Evolutionary conservation across 2,888 invertebrate genomes (phyloP), one percentile per base, ranked within the genome.

Genomic region (Cryptocheilus praepositus): DNA sequence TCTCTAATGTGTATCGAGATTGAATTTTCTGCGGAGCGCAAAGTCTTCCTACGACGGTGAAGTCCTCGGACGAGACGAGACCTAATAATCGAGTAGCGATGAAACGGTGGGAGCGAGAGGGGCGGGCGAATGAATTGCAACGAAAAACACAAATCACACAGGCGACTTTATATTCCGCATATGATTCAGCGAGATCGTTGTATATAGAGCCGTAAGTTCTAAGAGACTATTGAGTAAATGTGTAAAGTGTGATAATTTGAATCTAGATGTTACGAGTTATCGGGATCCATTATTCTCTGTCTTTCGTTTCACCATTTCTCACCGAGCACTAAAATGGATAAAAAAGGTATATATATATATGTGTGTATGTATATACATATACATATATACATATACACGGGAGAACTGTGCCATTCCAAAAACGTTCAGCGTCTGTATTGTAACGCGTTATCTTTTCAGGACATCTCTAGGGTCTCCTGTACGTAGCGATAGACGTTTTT

Each of bases 161-260:
- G 79, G 80, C 76, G 75, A 65, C 71, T 79, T 81, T 80, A 70
- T 78, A 81, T 76, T 79, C 70, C 76, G 78, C 81, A 80, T 78
- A 79, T 77, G 73, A 84, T 81, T 84, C 80, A 83, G 74, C 76
- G 77, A 82, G 74, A 64, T 74, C 76, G 81, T 76, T 79, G 85
- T 85, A 84, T 76, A 81, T 79, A 77, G 69, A 66, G 67, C 58
- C 62, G 57, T 74, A 61, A 56, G 43, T 25, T 19, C 51, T 73
- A 72, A 69, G 44, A 25, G 69, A 59, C 59, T 59, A 67, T 67
- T 57, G 67, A 69, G 58, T 61, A 84, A 84, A 83, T 76, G 82
- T 84, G 81, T 84, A 81, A 84, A 83, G 84, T 85, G 85, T 88
- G 86, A 86, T 85, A 84, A 86, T 83, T 83, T 80, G 79, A 84